Base-by-base conservation (phyloP, 2,888 invertebrate genomes). In the Oscheius sp. region DNA sequence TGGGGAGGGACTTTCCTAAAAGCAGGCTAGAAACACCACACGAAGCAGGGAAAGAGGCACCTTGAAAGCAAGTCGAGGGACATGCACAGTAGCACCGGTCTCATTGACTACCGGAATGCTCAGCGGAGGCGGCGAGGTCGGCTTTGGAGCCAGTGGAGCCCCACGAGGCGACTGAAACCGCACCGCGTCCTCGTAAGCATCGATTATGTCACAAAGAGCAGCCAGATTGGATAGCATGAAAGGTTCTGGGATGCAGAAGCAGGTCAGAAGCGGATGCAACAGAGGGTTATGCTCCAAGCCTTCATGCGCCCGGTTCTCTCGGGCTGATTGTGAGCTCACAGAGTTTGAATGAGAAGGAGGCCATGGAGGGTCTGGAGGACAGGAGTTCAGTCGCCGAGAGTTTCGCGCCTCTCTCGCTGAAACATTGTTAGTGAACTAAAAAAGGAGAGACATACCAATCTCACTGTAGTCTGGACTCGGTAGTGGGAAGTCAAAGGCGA, bases 141-240 rank as follows among this genome's bases (percentile, higher is more conserved):
- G 35, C 10, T 48, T 42, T 13, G 75, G 53, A 37, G 72, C 79
- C 71, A 79, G 58, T 65, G 79, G 77, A 65, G 77, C 68, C 11
- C 55, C 70, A 32, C 76, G 70, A 53, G 79, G 74, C 33, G 60
- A 50, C 50, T 71, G 65, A 74, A 79, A 78, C 48, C 73, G 57
- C 35, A 63, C 37, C 1, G 63, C 48, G 59, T 73, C 79, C 70
- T 81, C 82, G 42, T 75, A 75, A 11, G 70, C 72, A 32, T 85
- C 83, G 72, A 80, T 74, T 70, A 81, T 76, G 50, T 86, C 84
- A 77, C 83, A 84, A 73, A 85, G 82, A 76, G 84, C 84, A 53
- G 86, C 86, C 47, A 86, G 76, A 70, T 86, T 86, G 62, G 84
- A 82, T 48, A 86, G 82, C 86, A 86, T 86, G 74, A 85, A 86